These are phyloP conservation scores for Lottia scabra DNA, from an alignment of 2,888 invertebrate genomes.

Conservation along the genomic window DNA sequence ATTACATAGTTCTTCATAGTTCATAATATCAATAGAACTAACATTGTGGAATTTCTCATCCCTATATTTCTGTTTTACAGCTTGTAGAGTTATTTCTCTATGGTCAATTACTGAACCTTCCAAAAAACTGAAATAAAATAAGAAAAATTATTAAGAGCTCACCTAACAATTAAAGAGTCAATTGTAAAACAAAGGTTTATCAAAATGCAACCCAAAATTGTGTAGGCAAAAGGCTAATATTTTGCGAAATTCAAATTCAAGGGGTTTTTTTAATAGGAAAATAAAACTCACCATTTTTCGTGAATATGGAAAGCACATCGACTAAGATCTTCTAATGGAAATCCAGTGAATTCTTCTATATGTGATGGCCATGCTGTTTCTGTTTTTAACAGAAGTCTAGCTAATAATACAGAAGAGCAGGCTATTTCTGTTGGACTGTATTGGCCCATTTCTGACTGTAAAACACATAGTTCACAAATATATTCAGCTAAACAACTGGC, in stretches of 20 bases:
- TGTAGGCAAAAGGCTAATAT: background rate
- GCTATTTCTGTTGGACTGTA: slow-evolving; percentile 62
- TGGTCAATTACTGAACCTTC: slow-evolving; percentile 63
- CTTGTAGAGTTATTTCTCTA: slow-evolving; percentile 60
- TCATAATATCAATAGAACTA: slow-evolving; percentile 58
- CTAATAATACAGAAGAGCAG: slow-evolving; percentile 59
- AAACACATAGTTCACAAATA: slow-evolving; percentile 61
- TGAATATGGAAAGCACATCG: slow-evolving; percentile 60
- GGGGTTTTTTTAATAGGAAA: too few relatives aligned
- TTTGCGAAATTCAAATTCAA: background rate
- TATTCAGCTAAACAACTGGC: slow-evolving; percentile 56
- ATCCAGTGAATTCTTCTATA: slow-evolving; percentile 61
- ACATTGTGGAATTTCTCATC: slow-evolving; percentile 56
- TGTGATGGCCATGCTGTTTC: slow-evolving; percentile 58
- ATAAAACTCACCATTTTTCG: slow-evolving; percentile 60
- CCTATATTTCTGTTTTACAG: slow-evolving; percentile 62
- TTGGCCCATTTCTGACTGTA: slow-evolving; percentile 64
- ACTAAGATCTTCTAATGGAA: slow-evolving; percentile 53
- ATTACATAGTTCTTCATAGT: slow-evolving; percentile 51
- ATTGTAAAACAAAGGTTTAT: too few relatives aligned
- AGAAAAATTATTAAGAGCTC: background rate
- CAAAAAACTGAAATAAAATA: slow-evolving; percentile 51
- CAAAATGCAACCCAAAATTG: too few relatives aligned
- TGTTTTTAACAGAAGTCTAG: slow-evolving; percentile 52
- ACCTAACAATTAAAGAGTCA: background rate